phyloP scores from a whole-genome alignment of 2,888 invertebrate species.

The Drosophila tanythrix region DNA sequence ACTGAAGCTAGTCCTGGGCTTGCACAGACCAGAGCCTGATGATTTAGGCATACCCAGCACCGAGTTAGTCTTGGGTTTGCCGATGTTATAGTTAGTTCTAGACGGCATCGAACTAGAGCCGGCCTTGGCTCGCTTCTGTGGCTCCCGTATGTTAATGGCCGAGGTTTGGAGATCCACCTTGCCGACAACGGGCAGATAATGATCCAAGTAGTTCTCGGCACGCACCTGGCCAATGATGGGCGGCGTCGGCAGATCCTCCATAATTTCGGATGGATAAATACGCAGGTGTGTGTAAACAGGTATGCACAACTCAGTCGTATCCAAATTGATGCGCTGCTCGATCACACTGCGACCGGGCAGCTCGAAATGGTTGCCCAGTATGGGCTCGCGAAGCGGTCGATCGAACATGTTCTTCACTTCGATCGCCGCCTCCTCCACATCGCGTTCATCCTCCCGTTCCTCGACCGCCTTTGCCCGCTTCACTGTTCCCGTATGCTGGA shows the following conservation, averaged over 20 bases:
- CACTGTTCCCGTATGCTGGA: constrained; percentile 24
- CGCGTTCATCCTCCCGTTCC: constrained; percentile 56
- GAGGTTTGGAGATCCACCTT: constrained; percentile 48
- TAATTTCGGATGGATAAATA: constrained; percentile 87
- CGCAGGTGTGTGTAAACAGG: constrained; percentile 89
- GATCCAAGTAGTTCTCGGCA: constrained; percentile 76
- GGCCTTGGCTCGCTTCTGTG: constrained; percentile 13
- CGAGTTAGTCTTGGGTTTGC: constrained; percentile 18
- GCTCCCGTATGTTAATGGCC: constrained; percentile 53
- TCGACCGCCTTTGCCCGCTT: constrained; percentile 42
- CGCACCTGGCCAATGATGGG: constrained; percentile 85
- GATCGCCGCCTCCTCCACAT: constrained; percentile 34
- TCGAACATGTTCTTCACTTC: constrained; percentile 85
- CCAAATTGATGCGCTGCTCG: constrained; percentile 86
- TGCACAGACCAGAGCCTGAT: not conserved
- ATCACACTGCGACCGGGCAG: constrained; percentile 85
- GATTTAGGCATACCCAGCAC: constrained; percentile 2
- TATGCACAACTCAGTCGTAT: constrained; percentile 88
- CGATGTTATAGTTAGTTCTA: not conserved
- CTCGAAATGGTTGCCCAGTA: constrained; percentile 87
- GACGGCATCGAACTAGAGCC: constrained; percentile 8
- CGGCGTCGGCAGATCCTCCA: constrained; percentile 87
- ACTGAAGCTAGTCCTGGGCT: not conserved
- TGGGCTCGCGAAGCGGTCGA: constrained; percentile 86
- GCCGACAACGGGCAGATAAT: constrained; percentile 62